Percentiles rank a stretch among this genome's conserved stretches.
These are phyloP conservation scores for Allacma fusca DNA, from an alignment of 2,888 invertebrate species.

Conservation along the genomic window DNA sequence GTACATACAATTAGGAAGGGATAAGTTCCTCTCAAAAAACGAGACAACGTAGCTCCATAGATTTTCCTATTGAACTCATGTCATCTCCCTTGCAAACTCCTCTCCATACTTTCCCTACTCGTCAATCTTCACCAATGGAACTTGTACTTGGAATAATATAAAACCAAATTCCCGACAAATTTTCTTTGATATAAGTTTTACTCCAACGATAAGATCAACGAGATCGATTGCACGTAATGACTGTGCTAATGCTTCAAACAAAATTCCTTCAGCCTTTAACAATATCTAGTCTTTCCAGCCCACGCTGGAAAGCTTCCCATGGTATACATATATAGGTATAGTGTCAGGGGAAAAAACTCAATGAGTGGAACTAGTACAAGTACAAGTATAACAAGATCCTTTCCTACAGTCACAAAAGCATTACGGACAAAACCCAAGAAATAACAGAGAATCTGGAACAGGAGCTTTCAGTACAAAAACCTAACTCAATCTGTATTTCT, in stretches of 20 bases:
- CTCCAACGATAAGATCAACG: not conserved
- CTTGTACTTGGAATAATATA: not conserved
- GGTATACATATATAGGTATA: no score
- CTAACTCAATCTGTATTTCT: no score
- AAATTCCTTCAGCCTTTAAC: not conserved
- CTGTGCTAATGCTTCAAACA: not conserved
- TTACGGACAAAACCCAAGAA: no score
- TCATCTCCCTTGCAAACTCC: not conserved
- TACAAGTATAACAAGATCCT: no score
- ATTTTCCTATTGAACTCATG: not conserved
- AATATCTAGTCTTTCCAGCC: not conserved
- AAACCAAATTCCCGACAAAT: not conserved
- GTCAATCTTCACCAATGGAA: not conserved
- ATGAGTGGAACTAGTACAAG: not conserved
- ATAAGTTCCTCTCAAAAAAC: not conserved
- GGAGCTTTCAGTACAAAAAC: no score
- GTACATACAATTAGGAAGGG: not conserved
- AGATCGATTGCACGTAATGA: not conserved
- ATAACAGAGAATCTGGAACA: no score
- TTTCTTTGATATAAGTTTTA: not conserved
- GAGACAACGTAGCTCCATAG: not conserved
- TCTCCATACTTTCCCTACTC: not conserved
- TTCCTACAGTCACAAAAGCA: no score
- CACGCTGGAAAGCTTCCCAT: no score
- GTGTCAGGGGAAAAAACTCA: not conserved